phyloP scores from a whole-genome alignment of 2,888 invertebrate species.

The Luffia ferchaultella region DNA sequence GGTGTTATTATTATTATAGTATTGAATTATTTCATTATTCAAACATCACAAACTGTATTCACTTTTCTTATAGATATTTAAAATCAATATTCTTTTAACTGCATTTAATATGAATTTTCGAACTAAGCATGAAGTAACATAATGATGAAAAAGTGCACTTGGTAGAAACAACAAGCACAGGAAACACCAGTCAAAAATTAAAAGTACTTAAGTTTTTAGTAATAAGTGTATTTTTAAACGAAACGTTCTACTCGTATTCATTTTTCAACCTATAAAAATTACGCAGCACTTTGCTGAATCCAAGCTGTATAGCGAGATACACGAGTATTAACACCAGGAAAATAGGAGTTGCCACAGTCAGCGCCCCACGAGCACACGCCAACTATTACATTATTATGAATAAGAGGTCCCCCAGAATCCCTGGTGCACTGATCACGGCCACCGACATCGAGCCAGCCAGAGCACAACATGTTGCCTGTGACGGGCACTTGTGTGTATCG shows the following conservation, averaged over 20 bases:
- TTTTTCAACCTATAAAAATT: neutral
- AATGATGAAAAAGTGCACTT: neutral
- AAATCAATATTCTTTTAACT: neutral
- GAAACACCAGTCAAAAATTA: neutral
- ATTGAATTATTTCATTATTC: too few relatives aligned
- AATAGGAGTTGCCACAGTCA: neutral
- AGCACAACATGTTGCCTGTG: conserved; percentile 4
- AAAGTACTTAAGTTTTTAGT: neutral
- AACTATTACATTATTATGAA: conserved; percentile 4
- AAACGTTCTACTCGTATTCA: neutral
- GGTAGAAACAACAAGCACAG: neutral
- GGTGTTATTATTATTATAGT: too few relatives aligned
- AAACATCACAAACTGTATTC: too few relatives aligned
- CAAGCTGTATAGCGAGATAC: conserved; percentile 2
- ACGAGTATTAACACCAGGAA: conserved; percentile 2
- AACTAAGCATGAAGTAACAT: neutral
- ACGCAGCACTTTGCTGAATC: conserved; percentile 2
- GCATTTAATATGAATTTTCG: neutral
- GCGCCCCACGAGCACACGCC: conserved; percentile 2
- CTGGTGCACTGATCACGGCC: conserved; percentile 2
- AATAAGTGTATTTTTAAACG: neutral
- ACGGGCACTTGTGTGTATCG: conserved; percentile 1
- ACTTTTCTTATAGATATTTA: too few relatives aligned
- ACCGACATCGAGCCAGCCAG: conserved; percentile 5
- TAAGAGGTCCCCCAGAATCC: conserved; percentile 5